Conservation (phyloP, 2,888 invertebrate species). For the Leptinotarsa tumamoca region DNA sequence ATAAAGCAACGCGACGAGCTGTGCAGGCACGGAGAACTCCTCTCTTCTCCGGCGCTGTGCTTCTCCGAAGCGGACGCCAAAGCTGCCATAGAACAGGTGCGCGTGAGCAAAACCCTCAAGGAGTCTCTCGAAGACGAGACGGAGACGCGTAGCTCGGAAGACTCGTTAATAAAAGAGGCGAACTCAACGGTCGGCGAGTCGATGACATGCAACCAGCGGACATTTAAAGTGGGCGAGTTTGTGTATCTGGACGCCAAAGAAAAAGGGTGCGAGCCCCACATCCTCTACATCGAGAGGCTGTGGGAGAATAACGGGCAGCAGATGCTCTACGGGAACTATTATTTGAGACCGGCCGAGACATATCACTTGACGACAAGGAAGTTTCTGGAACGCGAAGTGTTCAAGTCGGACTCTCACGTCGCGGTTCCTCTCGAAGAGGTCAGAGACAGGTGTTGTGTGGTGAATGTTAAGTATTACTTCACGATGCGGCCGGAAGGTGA, state of each 20-base stretch:
- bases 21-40: conserved; percentile 82
- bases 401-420: conserved; percentile 91
- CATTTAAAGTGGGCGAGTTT: conserved; percentile 88
- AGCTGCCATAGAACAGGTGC: conserved; percentile 79
- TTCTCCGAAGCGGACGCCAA: conserved; percentile 83
- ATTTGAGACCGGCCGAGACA: conserved; percentile 93
- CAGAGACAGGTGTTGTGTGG: conserved; percentile 89
- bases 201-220: conserved; percentile 81
- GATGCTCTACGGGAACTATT: conserved; percentile 93
- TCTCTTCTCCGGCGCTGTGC: conserved; percentile 88
- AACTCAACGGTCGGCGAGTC: conserved; percentile 67
- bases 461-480: conserved; percentile 95
- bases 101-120: conserved; percentile 81
- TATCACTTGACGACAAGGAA: conserved; percentile 95
- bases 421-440: conserved; percentile 88
- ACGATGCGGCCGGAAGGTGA: conserved; percentile 84
- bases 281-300: conserved; percentile 75
- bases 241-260: conserved; percentile 84
- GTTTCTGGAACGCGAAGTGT: conserved; percentile 96
- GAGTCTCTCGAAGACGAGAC: conserved; percentile 84
- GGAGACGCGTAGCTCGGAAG: conserved; percentile 70
- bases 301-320: conserved; percentile 87
- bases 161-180: conserved; percentile 61
- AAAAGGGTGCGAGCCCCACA: conserved; percentile 78
- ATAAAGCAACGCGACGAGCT: conserved; percentile 79